Conservation (phyloP, 2,888 invertebrate species). For the Lamellibrachia satsuma region DNA sequence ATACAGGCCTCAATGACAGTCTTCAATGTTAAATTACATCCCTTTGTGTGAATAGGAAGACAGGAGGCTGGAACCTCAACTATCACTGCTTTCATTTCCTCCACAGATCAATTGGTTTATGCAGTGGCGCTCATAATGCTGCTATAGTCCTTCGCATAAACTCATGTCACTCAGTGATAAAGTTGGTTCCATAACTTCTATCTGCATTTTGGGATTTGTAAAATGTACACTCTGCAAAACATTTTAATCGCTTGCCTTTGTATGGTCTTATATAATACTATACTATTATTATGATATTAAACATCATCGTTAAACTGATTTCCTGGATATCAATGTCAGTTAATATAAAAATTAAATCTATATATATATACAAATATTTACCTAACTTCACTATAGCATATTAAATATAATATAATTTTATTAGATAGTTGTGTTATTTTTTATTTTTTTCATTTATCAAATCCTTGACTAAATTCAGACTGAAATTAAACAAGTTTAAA, state of each 20-base stretch:
- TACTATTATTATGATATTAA: not conserved
- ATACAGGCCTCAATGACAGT: not conserved
- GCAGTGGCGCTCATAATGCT: conserved; percentile 1
- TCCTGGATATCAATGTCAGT: not conserved
- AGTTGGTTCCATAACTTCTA: not conserved
- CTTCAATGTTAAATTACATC: not conserved
- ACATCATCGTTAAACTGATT: not conserved
- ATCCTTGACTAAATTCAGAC: not conserved
- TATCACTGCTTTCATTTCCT: not conserved
- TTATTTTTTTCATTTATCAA: not conserved
- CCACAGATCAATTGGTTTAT: not conserved
- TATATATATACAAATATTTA: not conserved
- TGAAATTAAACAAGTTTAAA: not conserved
- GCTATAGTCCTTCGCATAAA: not conserved
- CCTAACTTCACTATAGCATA: not conserved
- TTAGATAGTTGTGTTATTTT: not conserved
- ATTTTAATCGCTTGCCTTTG: not conserved
- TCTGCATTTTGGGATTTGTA: not conserved
- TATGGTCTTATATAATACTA: not conserved
- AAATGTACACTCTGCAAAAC: not conserved
- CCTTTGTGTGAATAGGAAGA: not conserved
- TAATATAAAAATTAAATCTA: not conserved
- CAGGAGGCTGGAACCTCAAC: not conserved
- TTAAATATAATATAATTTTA: not conserved
- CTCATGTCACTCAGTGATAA: not conserved